Percentiles rank a stretch among this genome's conserved stretches.
Conservation (phyloP, 2,797 vertebrate genomes). For the Ciconia nigra region DNA sequence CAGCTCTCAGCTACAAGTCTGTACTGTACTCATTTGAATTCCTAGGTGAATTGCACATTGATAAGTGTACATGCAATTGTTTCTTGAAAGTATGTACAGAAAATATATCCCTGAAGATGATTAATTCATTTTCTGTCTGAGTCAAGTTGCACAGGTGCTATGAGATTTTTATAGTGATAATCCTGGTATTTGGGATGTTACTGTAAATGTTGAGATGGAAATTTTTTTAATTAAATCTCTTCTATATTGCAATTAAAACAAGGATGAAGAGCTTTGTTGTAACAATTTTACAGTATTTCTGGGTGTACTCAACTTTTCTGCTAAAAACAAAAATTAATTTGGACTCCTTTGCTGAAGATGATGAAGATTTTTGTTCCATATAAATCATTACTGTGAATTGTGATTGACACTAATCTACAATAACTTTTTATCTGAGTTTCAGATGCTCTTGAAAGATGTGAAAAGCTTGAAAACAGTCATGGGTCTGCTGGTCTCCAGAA, state of each 20-base stretch:
- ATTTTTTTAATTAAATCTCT: conserved; percentile 14
- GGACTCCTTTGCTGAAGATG: not conserved
- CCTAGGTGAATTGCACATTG: not conserved
- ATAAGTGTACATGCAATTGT: not conserved
- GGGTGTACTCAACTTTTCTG: not conserved
- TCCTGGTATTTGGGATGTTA: not conserved
- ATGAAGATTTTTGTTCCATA: not conserved
- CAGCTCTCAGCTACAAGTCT: not conserved
- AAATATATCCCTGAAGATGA: not conserved
- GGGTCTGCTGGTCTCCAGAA: not conserved
- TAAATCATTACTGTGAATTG: not conserved
- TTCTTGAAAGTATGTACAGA: conserved; percentile 1
- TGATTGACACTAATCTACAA: not conserved
- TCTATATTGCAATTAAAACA: conserved; percentile 56
- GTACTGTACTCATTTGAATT: not conserved
- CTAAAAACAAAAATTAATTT: conserved; percentile 1
- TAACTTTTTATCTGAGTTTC: not conserved
- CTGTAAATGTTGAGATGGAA: not conserved
- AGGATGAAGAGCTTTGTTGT: conserved; percentile 28
- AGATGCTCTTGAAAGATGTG: not conserved
- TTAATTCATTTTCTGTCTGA: conserved; percentile 18
- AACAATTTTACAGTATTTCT: conserved; percentile 11
- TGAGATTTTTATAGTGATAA: conserved; percentile 39
- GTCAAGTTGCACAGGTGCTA: conserved; percentile 10
- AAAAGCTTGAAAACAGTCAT: not conserved